Evolutionary conservation across 2,113 vertebrate genomes (phyloP), one percentile per base, ranked within the genome.

Genomic region (Halichoeres trimaculatus): DNA sequence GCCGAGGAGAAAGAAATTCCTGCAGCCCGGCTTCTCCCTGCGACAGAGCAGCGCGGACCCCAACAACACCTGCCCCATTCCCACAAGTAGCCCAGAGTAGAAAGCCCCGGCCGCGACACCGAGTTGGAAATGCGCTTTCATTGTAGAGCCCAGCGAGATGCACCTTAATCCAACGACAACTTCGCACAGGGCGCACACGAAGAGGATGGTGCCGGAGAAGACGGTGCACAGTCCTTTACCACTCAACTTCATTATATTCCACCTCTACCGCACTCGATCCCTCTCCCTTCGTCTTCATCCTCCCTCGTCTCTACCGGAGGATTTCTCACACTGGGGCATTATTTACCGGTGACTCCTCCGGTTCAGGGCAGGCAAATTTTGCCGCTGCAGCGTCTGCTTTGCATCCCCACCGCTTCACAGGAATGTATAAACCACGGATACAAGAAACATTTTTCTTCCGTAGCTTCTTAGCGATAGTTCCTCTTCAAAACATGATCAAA

Each of bases 201-300:
- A 95, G 91, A 98, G 95, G 90, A 97, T 94, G 91, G 94, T 94
- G 94, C 95, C 94, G 93, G 96, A 96, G 83, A 97, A 93, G 90
- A 96, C 94, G 94, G 95, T 94, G 95, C 96, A 96, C 95, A 95
- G 94, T 94, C 96, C 97, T 94, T 95, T 95, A 91, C 95, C 95
- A 94, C 96, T 96, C 95, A 95, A 96, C 97, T 96, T 97, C 96
- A 97, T 97, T 95, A 96, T 97, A 95, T 94, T 95, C 95, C 94
- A 90, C 95, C 92, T 92, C 93, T 91, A 89, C 94, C 94, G 91
- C 94, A 85, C 92, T 90, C 90, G 89, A 88, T 83, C 85, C 91
- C 90, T 90, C 89, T 94, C 91, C 90, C 90, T 84, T 80, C 94
- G 87, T 89, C 95, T 92, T 95, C 95, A 95, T 95, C 95, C 95